phyloP scores from a whole-genome alignment of 2,113 vertebrate genomes.

The Orycteropus afer region DNA sequence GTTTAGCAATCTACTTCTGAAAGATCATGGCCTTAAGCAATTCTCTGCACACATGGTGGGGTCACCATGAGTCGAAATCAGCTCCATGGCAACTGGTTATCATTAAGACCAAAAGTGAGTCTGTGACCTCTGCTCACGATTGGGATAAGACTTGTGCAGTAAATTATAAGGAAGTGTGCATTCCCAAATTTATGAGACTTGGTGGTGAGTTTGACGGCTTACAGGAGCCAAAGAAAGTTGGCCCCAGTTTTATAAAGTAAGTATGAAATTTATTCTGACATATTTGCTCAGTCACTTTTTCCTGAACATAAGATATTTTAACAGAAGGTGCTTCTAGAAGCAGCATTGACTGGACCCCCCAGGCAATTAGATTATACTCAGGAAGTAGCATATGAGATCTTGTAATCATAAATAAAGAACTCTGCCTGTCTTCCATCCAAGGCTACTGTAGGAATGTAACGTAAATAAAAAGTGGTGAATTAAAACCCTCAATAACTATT shows the following conservation, averaged over 20 bases:
- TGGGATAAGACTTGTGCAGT: not conserved
- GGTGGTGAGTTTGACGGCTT: not conserved
- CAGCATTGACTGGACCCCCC: not conserved
- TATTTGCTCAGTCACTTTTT: slow-evolving; percentile 45
- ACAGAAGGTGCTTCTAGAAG: slow-evolving; percentile 47
- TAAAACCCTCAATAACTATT: slow-evolving; percentile 30
- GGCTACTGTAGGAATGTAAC: not conserved
- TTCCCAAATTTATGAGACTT: not conserved
- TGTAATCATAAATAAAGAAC: slow-evolving; percentile 33
- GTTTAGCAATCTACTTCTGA: not conserved
- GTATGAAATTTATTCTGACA: not conserved
- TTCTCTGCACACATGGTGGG: not conserved
- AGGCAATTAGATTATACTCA: slow-evolving; percentile 43
- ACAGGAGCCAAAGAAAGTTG: not conserved
- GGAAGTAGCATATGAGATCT: slow-evolving; percentile 22
- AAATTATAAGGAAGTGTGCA: not conserved
- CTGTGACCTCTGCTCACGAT: not conserved
- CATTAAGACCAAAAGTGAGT: not conserved
- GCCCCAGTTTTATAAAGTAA: not conserved
- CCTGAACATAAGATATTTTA: not conserved
- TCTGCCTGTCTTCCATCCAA: slow-evolving; percentile 4
- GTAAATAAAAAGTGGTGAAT: slow-evolving; percentile 25
- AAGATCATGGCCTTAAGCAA: not conserved
- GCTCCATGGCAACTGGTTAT: not conserved
- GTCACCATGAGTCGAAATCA: not conserved